These are phyloP conservation scores for Epinotia demarniana DNA, from an alignment of 2,888 invertebrate species.

Conservation along the genomic window DNA sequence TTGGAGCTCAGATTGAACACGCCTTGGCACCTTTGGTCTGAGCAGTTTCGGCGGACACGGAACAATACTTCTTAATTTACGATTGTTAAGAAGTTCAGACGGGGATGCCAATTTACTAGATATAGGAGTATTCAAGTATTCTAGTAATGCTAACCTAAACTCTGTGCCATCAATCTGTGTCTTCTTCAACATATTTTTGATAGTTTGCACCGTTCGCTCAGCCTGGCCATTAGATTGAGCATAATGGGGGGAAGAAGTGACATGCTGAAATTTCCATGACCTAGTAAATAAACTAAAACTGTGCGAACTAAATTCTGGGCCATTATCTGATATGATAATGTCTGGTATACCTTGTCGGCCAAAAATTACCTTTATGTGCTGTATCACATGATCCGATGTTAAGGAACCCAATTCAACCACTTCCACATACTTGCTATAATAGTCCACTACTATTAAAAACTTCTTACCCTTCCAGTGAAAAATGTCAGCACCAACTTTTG, in stretches of 20 bases:
- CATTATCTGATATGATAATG: constrained; percentile 39
- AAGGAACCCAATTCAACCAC: background rate
- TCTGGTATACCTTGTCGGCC: constrained; percentile 43
- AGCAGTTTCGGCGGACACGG: background rate
- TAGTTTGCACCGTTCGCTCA: constrained; percentile 26
- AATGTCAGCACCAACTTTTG: too few relatives aligned
- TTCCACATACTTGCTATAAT: too few relatives aligned
- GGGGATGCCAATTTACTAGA: constrained; percentile 4
- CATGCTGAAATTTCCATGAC: constrained; percentile 28
- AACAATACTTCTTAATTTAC: background rate
- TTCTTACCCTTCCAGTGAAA: too few relatives aligned
- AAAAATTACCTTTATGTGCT: constrained; percentile 34
- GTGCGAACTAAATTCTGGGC: constrained; percentile 26
- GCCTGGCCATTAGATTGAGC: constrained; percentile 43
- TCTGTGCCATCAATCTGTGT: constrained; percentile 9
- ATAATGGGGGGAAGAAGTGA: constrained; percentile 38
- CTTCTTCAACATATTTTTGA: constrained; percentile 33
- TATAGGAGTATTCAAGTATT: constrained; percentile 24
- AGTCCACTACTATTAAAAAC: too few relatives aligned
- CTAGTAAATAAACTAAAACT: constrained; percentile 21
- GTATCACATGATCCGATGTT: constrained; percentile 24
- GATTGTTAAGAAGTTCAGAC: background rate
- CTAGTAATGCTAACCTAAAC: constrained; percentile 13
- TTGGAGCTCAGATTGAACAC: background rate
- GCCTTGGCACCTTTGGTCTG: background rate